Conservation (phyloP, 2,888 invertebrate species). For the Xanthostigma xanthostigma region DNA sequence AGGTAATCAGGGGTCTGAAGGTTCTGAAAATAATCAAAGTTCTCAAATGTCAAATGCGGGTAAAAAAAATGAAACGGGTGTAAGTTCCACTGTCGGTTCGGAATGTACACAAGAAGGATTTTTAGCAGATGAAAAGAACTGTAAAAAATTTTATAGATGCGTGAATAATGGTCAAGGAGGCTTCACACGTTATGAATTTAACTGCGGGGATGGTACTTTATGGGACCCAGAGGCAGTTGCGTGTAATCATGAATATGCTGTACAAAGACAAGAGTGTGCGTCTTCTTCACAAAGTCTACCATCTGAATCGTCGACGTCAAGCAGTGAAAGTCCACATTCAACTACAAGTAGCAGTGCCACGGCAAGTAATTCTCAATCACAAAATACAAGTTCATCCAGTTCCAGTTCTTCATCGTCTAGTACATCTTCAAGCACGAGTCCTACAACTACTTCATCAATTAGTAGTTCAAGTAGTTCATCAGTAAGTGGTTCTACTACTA, state of each 20-base stretch:
- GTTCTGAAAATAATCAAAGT: too few species aligned
- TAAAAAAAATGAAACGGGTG: not conserved
- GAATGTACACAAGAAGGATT: slow-evolving; percentile 21
- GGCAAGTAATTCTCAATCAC: not conserved
- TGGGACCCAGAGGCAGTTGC: slow-evolving; percentile 51
- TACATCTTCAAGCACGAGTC: not conserved
- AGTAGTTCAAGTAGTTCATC: slow-evolving; percentile 1
- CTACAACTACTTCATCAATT: not conserved
- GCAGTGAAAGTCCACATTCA: too few species aligned
- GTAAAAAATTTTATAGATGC: slow-evolving; percentile 24
- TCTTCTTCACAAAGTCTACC: not conserved
- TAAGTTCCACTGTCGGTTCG: not conserved
- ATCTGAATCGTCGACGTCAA: too few species aligned
- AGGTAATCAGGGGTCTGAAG: not conserved
- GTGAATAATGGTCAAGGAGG: slow-evolving; percentile 15
- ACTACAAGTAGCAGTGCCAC: not conserved
- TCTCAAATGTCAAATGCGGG: too few species aligned
- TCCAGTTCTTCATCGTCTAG: not conserved
- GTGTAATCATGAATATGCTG: slow-evolving; percentile 51
- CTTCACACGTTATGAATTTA: slow-evolving; percentile 35
- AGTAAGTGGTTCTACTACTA: not conserved
- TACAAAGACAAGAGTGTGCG: slow-evolving; percentile 26
- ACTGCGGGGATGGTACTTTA: slow-evolving; percentile 54
- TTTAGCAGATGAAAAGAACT: slow-evolving; percentile 20
- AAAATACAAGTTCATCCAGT: not conserved